Conservation (phyloP, 2,113 vertebrate species). For the Crotalus viridis region DNA sequence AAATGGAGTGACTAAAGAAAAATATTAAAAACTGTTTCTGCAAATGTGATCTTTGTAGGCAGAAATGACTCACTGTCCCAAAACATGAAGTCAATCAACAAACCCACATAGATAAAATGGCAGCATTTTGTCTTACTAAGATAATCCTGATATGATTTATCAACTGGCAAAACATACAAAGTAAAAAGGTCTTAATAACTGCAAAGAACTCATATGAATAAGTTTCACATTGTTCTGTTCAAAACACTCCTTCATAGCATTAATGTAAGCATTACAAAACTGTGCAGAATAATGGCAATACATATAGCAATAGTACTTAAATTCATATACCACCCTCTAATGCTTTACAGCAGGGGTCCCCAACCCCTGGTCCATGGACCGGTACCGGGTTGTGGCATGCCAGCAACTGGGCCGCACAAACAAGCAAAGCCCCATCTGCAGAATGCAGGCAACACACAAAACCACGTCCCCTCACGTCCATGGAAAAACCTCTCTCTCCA, state of each 20-base stretch:
- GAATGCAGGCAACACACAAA: too few species aligned
- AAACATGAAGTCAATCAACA: slow-evolving; percentile 28
- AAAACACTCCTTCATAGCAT: background rate
- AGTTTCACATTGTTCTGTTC: background rate
- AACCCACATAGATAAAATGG: background rate
- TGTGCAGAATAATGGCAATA: background rate
- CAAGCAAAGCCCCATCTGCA: too few species aligned
- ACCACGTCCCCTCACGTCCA: too few species aligned
- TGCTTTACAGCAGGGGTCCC: too few species aligned
- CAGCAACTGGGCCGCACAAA: too few species aligned
- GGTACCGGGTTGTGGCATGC: too few species aligned
- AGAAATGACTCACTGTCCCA: background rate
- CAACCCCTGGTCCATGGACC: too few species aligned
- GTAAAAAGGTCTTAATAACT: background rate
- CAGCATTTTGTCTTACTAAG: background rate
- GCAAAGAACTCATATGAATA: background rate
- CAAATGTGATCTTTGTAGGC: accelerated
- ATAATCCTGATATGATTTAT: background rate
- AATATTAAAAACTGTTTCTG: background rate
- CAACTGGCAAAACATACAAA: background rate
- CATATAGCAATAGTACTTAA: background rate
- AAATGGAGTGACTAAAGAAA: background rate
- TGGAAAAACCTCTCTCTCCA: too few species aligned
- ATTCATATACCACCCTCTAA: background rate
- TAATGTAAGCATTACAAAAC: background rate